A percentile compares a stretch with the other conserved stretches of the same genome.
These are phyloP conservation scores for Pogona vitticeps DNA, from an alignment of 2,113 vertebrate species.

Conservation along the genomic window DNA sequence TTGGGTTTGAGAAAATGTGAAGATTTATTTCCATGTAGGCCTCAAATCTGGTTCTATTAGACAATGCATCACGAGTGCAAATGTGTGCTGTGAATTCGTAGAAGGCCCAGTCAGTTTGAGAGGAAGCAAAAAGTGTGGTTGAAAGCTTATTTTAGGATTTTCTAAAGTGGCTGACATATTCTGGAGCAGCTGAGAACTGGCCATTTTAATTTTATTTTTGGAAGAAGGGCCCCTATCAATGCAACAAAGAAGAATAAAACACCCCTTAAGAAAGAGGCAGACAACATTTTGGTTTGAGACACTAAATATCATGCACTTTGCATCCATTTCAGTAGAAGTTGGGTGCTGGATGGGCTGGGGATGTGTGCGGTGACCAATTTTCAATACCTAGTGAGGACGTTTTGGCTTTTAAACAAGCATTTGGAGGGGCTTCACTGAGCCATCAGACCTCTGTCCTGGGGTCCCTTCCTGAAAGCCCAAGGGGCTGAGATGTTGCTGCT, in stretches of 20 bases:
- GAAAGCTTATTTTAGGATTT: too few species aligned
- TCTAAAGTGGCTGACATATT: not conserved
- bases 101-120: constrained; percentile 35
- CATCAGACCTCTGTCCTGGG: too few species aligned
- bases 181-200: not conserved
- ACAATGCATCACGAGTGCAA: constrained; percentile 24
- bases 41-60: constrained; percentile 19
- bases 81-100: constrained; percentile 16
- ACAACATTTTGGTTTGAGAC: not conserved
- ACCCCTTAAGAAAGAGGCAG: too few species aligned
- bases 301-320: too few species aligned
- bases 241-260: not conserved
- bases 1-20: not conserved
- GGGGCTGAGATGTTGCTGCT: not conserved
- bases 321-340: not conserved
- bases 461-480: not conserved
- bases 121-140: not conserved
- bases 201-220: too few species aligned
- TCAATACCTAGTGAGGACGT: not conserved
- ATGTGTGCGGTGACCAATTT: not conserved
- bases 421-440: not conserved
- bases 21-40: too few species aligned
- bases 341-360: not conserved
- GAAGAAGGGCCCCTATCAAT: not conserved
- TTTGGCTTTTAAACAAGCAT: not conserved